A percentile compares a stretch with the other conserved stretches of the same genome.
Conservation (phyloP, 2,113 vertebrate species). For the Mobula birostris region DNA sequence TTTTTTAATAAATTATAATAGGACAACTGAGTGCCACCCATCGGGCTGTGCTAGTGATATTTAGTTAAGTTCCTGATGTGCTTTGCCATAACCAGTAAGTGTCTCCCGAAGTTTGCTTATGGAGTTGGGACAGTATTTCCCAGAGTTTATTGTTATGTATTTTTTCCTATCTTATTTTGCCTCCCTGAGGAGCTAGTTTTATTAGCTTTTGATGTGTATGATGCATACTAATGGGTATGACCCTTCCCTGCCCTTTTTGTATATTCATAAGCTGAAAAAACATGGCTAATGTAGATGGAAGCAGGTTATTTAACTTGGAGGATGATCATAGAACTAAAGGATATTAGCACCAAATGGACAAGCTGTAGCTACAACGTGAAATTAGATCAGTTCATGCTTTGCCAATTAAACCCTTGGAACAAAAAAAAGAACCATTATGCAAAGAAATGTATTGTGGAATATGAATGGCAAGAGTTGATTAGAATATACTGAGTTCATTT, state of each 20-base stretch:
- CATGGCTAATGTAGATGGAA: not conserved
- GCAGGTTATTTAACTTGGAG: constrained; percentile 1
- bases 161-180: too few relatives aligned
- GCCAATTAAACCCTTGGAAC: not conserved
- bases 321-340: not conserved
- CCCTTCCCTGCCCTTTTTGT: not conserved
- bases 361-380: not conserved
- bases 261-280: not conserved
- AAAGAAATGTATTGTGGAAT: constrained; percentile 12
- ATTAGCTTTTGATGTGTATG: too few relatives aligned
- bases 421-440: not conserved
- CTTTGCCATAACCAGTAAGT: too few relatives aligned
- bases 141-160: too few relatives aligned
- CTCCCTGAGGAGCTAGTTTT: too few relatives aligned
- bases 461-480: not conserved
- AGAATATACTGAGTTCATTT: not conserved
- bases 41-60: too few relatives aligned
- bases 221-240: not conserved
- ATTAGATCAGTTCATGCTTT: not conserved
- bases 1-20: too few relatives aligned
- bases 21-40: too few relatives aligned
- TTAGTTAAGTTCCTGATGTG: too few relatives aligned
- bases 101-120: not conserved
- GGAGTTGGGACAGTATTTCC: not conserved
- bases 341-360: not conserved